These are phyloP conservation scores for Ceyx cyanopectus DNA, from an alignment of 2,113 vertebrate genomes.

Conservation along the genomic window DNA sequence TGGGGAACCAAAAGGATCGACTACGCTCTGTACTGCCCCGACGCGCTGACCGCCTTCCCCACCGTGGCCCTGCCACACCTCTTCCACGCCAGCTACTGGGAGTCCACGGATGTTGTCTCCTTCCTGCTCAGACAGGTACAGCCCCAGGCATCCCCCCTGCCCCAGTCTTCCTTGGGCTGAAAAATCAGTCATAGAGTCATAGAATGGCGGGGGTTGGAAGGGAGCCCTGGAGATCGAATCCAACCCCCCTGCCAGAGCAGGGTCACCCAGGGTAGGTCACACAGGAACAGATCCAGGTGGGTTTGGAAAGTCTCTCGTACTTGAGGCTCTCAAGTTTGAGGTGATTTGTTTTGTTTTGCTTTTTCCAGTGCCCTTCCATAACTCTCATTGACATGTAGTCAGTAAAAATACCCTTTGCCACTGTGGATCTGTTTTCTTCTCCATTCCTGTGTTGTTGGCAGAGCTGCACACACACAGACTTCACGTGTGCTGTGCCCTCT, in stretches of 20 bases:
- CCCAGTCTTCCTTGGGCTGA: background rate
- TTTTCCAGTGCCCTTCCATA: background rate
- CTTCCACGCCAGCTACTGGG: slow-evolving; percentile 98
- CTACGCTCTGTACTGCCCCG: slow-evolving; percentile 95
- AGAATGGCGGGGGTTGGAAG: too few relatives aligned
- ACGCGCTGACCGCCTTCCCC: slow-evolving; percentile 93
- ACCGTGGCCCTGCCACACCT: slow-evolving; percentile 95
- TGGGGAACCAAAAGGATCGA: slow-evolving; percentile 97
- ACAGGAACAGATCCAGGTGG: too few relatives aligned
- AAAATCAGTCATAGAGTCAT: background rate
- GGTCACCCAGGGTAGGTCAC: too few relatives aligned
- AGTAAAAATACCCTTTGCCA: background rate
- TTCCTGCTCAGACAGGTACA: slow-evolving; percentile 94
- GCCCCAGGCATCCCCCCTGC: background rate
- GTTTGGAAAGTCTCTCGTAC: background rate
- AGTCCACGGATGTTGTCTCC: slow-evolving; percentile 94
- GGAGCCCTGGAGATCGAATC: too few relatives aligned
- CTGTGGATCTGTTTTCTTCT: background rate
- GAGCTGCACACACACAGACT: background rate
- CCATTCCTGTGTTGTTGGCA: background rate
- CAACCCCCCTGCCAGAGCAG: too few relatives aligned
- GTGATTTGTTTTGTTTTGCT: background rate
- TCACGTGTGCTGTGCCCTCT: background rate
- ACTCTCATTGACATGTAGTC: background rate
- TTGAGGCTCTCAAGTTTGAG: background rate